Conservation (phyloP, 2,797 vertebrate genomes). For the Telmatherina bonti region DNA sequence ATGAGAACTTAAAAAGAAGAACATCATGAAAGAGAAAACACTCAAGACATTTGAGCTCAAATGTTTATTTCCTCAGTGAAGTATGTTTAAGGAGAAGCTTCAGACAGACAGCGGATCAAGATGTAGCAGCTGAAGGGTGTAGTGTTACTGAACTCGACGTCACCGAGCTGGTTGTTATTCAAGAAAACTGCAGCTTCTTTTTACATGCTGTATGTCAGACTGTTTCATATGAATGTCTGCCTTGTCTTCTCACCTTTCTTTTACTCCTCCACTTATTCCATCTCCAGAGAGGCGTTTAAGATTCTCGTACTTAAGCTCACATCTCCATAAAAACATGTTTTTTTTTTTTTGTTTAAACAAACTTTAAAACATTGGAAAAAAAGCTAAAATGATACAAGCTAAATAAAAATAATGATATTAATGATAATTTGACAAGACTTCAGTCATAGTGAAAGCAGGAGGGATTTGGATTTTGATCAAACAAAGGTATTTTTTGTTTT, state of each 20-base stretch:
- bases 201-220: not conserved
- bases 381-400: not conserved
- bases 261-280: slow-evolving; percentile 7
- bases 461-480: too few species aligned
- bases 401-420: not conserved
- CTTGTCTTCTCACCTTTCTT: slow-evolving; percentile 9
- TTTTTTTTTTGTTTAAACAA: not conserved
- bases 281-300: not conserved
- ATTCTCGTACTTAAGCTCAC: not conserved
- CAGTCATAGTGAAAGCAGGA: too few species aligned
- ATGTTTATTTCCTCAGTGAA: not conserved
- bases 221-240: slow-evolving; percentile 58
- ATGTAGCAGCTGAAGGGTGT: slow-evolving; percentile 36
- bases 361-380: not conserved
- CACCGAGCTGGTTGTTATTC: slow-evolving; percentile 54
- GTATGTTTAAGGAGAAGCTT: slow-evolving; percentile 47
- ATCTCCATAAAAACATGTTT: not conserved
- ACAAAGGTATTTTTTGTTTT: too few species aligned
- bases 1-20: not conserved
- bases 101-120: slow-evolving; percentile 28
- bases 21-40: not conserved
- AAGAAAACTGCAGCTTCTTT: slow-evolving; percentile 56
- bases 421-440: too few species aligned
- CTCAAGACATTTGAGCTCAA: slow-evolving; percentile 1
- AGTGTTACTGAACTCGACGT: slow-evolving; percentile 49